Conservation (phyloP, 2,888 invertebrate species). For the Melanophora roralis region DNA sequence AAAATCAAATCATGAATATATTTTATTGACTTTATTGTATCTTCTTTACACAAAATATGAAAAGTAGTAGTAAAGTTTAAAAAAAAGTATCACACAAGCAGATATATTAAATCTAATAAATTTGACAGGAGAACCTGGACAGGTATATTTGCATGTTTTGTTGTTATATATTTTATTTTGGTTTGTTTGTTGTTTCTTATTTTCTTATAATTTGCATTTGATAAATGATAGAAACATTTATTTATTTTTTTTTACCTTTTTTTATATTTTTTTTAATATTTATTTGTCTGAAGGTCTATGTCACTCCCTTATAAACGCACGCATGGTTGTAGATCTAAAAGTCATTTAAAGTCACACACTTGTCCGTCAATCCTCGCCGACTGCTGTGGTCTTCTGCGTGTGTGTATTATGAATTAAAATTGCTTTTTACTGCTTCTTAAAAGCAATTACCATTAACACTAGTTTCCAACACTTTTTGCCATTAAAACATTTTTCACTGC, state of each 20-base stretch:
- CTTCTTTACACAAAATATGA: neutral
- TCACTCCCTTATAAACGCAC: neutral
- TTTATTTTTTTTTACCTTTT: slow-evolving; percentile 8
- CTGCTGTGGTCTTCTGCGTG: slow-evolving; percentile 1
- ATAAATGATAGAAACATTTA: slow-evolving; percentile 4
- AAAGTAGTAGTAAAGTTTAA: neutral
- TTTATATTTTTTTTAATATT: no score
- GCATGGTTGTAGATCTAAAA: slow-evolving; percentile 28
- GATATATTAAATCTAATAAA: slow-evolving; percentile 35
- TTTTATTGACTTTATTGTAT: neutral
- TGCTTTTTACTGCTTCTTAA: neutral
- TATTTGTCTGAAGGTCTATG: neutral
- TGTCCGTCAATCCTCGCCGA: slow-evolving; percentile 34
- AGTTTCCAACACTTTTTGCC: slow-evolving; percentile 19
- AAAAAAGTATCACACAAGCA: neutral
- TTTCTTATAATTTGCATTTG: neutral
- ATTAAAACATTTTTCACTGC: neutral
- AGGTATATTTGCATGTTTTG: slow-evolving; percentile 26
- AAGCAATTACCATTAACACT: slow-evolving; percentile 44
- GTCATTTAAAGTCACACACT: slow-evolving; percentile 43
- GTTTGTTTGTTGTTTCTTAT: neutral
- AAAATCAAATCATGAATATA: slow-evolving; percentile 13
- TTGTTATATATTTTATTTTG: neutral
- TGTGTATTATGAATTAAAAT: slow-evolving; percentile 6
- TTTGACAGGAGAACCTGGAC: slow-evolving; percentile 26